Evolutionary conservation across 2,888 invertebrate species (phyloP).

Genomic region (Cephus runcator): DNA sequence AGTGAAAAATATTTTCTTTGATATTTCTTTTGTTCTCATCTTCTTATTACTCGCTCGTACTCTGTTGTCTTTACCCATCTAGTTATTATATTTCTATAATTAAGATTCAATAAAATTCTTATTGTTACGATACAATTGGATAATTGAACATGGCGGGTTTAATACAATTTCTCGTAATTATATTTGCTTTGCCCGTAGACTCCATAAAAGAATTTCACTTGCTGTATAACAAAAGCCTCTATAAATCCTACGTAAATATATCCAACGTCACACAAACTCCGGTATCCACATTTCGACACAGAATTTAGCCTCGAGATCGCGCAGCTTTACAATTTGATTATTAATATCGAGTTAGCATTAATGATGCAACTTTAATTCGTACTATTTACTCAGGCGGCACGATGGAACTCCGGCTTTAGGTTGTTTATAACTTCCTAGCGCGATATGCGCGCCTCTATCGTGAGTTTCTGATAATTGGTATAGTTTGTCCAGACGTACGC

Average conservation of each 20-base stretch:
- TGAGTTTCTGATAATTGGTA: constrained; percentile 26
- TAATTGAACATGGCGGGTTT: neutral
- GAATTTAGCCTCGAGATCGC: neutral
- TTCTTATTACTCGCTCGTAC: neutral
- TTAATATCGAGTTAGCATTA: neutral
- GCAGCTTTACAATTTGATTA: neutral
- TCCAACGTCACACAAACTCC: neutral
- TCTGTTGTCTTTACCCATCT: neutral
- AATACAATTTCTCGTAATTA: neutral
- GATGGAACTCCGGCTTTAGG: neutral
- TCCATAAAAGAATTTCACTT: neutral
- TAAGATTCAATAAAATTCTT: neutral
- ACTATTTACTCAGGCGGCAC: neutral
- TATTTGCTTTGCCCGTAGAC: neutral
- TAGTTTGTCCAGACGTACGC: constrained; percentile 20
- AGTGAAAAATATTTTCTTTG: neutral
- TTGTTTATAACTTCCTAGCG: neutral
- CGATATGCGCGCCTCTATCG: neutral
- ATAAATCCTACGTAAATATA: neutral
- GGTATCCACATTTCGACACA: neutral
- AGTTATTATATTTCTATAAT: neutral
- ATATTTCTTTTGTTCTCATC: neutral
- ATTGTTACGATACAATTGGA: neutral
- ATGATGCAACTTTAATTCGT: neutral
- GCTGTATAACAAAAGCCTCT: neutral